Evolutionary conservation across 2,888 invertebrate genomes (phyloP).

Genomic region (Oscheius sp.): DNA sequence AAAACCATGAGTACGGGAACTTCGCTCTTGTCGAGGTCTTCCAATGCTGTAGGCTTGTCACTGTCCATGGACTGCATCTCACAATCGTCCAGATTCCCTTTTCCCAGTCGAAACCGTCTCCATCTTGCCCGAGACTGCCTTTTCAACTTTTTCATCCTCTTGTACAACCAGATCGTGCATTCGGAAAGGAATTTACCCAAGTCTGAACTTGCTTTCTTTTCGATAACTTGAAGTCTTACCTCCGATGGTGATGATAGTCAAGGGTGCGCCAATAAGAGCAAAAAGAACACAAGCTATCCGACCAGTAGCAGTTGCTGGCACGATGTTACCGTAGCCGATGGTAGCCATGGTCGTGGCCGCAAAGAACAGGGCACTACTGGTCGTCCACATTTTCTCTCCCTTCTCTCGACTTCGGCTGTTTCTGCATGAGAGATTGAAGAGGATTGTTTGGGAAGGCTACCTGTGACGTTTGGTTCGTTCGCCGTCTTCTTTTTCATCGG

Average conservation of each 20-base stretch:
- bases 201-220: slow-evolving; percentile 48
- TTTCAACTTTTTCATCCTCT: slow-evolving; percentile 56
- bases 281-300: slow-evolving; percentile 72
- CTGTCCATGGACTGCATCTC: slow-evolving; percentile 36
- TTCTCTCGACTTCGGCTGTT: slow-evolving; percentile 57
- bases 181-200: slow-evolving; percentile 73
- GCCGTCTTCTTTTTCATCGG: slow-evolving; percentile 43
- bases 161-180: slow-evolving; percentile 73
- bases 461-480: slow-evolving; percentile 49
- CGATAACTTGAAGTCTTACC: slow-evolving; percentile 25
- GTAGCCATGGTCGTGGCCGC: slow-evolving; percentile 74
- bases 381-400: slow-evolving; percentile 72
- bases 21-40: slow-evolving; percentile 65
- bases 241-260: slow-evolving; percentile 74
- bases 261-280: slow-evolving; percentile 72
- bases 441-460: neutral
- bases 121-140: slow-evolving; percentile 30
- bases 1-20: slow-evolving; percentile 73
- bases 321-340: slow-evolving; percentile 73
- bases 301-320: slow-evolving; percentile 71
- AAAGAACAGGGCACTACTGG: slow-evolving; percentile 71
- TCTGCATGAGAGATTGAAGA: neutral
- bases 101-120: slow-evolving; percentile 34
- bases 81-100: slow-evolving; percentile 33
- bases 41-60: slow-evolving; percentile 32